Evolutionary conservation across 2,888 invertebrate genomes (phyloP).

Genomic region (Rhodophaea formosa): DNA sequence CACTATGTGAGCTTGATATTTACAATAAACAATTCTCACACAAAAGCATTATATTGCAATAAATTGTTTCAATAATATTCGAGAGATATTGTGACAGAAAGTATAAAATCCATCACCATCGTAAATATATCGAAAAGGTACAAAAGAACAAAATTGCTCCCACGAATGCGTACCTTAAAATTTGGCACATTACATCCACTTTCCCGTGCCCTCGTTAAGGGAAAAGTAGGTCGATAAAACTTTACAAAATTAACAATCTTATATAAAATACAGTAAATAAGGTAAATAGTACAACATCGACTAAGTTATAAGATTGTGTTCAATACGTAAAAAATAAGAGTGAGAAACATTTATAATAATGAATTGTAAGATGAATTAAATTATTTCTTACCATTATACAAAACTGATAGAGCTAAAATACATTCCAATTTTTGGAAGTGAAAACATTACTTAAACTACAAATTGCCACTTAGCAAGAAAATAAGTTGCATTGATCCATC

Average conservation of each 20-base stretch:
- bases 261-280: conserved; percentile 10
- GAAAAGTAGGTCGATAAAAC: conserved; percentile 58
- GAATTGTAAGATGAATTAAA: neutral
- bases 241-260: conserved; percentile 9
- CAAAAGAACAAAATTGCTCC: conserved; percentile 10
- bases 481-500: no score
- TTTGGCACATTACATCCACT: conserved; percentile 63
- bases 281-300: conserved; percentile 6
- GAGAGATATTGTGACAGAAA: conserved; percentile 24
- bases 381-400: neutral
- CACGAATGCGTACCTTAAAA: conserved; percentile 29
- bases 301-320: neutral
- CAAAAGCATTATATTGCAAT: conserved; percentile 29
- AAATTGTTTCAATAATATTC: conserved; percentile 18
- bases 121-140: conserved; percentile 21
- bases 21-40: conserved; percentile 37
- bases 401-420: neutral
- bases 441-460: no score
- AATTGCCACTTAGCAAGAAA: no score
- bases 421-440: no score
- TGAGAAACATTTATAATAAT: neutral
- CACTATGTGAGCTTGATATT: conserved; percentile 40
- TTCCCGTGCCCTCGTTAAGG: conserved; percentile 56
- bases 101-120: conserved; percentile 31
- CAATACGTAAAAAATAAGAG: neutral